Percentiles rank a stretch among this genome's conserved stretches.
phyloP scores from a whole-genome alignment of 1,140 invertebrate genomes.

The Pantala flavescens region DNA sequence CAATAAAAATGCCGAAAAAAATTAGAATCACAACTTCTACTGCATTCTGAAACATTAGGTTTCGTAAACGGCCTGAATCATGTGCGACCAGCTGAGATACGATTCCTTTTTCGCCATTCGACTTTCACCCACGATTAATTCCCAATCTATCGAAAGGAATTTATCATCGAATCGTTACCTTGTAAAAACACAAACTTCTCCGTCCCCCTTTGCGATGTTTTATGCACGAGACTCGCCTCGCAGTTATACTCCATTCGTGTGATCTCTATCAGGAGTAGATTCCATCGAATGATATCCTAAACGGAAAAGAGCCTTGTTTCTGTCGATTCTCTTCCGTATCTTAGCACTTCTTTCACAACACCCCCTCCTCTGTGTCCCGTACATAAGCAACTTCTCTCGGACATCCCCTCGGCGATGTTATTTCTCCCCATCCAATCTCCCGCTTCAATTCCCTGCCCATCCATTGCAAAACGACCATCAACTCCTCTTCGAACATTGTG shows the following conservation, averaged over 20 bases:
- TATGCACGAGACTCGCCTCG: too few relatives aligned
- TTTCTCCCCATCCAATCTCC: neutral
- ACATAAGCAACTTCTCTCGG: too few relatives aligned
- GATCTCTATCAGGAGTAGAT: neutral
- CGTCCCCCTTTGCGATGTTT: too few relatives aligned
- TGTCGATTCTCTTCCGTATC: neutral
- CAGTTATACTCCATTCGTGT: too few relatives aligned
- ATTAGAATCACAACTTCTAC: neutral
- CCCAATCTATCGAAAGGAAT: neutral
- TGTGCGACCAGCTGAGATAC: neutral
- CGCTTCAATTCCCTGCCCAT: constrained; percentile 2
- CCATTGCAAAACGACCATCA: neutral
- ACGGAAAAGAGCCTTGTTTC: neutral
- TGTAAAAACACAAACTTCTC: too few relatives aligned
- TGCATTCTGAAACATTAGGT: neutral
- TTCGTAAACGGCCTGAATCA: neutral
- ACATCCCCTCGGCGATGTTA: neutral
- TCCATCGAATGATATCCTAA: neutral
- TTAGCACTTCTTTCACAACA: neutral
- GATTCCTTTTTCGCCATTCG: neutral
- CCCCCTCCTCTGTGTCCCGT: too few relatives aligned
- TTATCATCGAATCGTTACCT: too few relatives aligned
- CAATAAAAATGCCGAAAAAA: neutral
- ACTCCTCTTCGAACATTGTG: neutral
- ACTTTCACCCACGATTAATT: neutral